These are phyloP conservation scores for Brachionichthys hirsutus DNA, from an alignment of 2,113 vertebrate species.

Conservation along the genomic window DNA sequence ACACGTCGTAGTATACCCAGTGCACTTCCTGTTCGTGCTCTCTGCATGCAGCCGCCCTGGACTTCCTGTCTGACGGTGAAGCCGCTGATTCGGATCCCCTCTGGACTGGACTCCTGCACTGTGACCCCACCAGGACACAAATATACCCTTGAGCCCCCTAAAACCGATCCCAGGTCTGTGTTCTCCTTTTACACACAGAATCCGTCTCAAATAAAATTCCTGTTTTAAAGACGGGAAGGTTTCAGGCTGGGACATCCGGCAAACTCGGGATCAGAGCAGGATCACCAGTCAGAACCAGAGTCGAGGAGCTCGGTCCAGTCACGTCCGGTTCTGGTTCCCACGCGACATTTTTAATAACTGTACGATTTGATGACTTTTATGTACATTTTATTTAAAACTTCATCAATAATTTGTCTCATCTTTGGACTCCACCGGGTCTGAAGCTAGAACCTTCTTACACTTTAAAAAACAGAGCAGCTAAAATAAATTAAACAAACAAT, in stretches of 20 bases:
- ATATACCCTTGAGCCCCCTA: neutral
- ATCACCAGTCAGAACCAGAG: no score
- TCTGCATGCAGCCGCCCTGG: constrained; percentile 48
- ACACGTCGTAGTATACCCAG: constrained; percentile 88
- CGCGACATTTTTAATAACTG: no score
- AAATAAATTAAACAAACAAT: no score
- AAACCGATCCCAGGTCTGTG: constrained; percentile 35
- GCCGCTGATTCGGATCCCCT: neutral
- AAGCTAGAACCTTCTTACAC: no score
- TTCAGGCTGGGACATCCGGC: neutral
- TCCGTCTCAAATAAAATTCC: neutral
- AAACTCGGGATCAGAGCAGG: neutral
- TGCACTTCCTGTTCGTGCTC: constrained; percentile 9
- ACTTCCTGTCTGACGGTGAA: constrained; percentile 42
- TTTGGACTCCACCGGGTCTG: no score
- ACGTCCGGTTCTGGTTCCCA: neutral
- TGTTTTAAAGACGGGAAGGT: no score
- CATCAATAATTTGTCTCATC: no score
- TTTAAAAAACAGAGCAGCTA: no score
- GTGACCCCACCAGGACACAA: constrained; percentile 38
- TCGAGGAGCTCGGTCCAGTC: neutral
- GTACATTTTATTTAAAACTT: no score
- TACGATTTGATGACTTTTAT: no score
- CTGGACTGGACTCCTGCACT: constrained; percentile 42
- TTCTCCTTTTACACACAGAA: constrained; percentile 34